phyloP scores from a whole-genome alignment of 2,888 invertebrate genomes.

The Brachylomia viminalis region DNA sequence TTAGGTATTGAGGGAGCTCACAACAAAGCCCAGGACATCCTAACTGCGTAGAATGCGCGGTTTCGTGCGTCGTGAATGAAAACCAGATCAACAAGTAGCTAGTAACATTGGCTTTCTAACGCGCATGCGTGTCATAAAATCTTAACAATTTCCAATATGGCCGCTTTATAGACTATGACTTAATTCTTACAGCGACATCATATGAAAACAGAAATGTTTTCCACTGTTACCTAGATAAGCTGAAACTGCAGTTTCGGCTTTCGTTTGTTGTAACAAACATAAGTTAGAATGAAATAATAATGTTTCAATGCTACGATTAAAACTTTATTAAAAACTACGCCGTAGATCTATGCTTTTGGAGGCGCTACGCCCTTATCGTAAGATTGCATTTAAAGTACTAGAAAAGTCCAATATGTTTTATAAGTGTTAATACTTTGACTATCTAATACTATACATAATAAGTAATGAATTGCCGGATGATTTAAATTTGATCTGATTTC shows the following conservation, averaged over 20 bases:
- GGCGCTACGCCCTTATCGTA: constrained; percentile 36
- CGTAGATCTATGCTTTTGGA: constrained; percentile 3
- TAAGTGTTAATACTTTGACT: background rate
- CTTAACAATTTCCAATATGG: constrained; percentile 79
- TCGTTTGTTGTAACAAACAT: no score
- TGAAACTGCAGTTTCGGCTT: background rate
- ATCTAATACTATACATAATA: background rate
- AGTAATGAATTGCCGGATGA: background rate
- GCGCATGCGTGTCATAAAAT: constrained; percentile 78
- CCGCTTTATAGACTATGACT: constrained; percentile 65
- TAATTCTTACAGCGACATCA: constrained; percentile 55
- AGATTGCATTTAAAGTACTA: background rate
- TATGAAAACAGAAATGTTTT: constrained; percentile 27
- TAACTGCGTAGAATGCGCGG: constrained; percentile 85
- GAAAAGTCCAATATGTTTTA: background rate
- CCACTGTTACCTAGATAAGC: background rate
- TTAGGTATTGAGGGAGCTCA: constrained; percentile 38
- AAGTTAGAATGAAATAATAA: constrained; percentile 2
- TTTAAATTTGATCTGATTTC: no score
- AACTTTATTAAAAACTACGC: background rate
- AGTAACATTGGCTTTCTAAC: constrained; percentile 67
- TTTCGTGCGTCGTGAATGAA: constrained; percentile 85
- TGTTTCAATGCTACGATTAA: background rate
- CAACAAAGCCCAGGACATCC: constrained; percentile 61
- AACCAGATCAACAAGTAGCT: constrained; percentile 87